Evolutionary conservation across 2,888 invertebrate genomes (phyloP), one percentile per base, ranked within the genome.

Genomic region (Helobdella robusta): DNA sequence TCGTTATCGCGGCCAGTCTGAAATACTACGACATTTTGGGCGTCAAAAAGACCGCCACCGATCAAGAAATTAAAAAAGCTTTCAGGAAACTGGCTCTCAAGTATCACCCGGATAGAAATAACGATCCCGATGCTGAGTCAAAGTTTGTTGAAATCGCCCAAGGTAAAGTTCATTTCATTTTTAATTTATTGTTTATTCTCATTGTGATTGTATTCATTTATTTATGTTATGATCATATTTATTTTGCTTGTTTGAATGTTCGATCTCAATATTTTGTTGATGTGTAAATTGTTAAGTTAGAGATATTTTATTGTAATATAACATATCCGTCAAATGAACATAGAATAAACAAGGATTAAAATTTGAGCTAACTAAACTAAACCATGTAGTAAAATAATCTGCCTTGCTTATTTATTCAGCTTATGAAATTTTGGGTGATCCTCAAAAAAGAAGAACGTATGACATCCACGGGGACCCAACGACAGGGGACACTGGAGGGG

Each of bases 81-180:
- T 83, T 82, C 70, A 72, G 82, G 35, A 82, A 82, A 70, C 72
- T 83, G 40, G 83, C 83, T 2, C 71, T 82, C 2, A 79, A 81
- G 70, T 82, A 82, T 69, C 83, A 83, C 71, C 83, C 83, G 18
- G 83, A 83, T 71, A 81, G 80, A 71, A 82, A 82, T 72, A 73
- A 75, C 60, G 75, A 76, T n/a, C 79, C 78, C 58, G 76, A 77
- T 52, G 83, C 83, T 1, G 80, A 82, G 72, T 78, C 79, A 56
- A 81, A 81, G 70, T 83, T 83, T 73, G 74, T 80, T 62, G 79
- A 82, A 73, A 81, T 83, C 70, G 82, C 81, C 28, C 78, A 82
- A 79, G 82, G 82, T 82, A 72, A 28, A 67, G 4, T 44, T 35
- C 11, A 23, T 8, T 20, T 35, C 44, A 2, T 25, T 6, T 15